Evolutionary conservation across 2,888 invertebrate genomes (phyloP).

Genomic region (Papilio protenor): DNA sequence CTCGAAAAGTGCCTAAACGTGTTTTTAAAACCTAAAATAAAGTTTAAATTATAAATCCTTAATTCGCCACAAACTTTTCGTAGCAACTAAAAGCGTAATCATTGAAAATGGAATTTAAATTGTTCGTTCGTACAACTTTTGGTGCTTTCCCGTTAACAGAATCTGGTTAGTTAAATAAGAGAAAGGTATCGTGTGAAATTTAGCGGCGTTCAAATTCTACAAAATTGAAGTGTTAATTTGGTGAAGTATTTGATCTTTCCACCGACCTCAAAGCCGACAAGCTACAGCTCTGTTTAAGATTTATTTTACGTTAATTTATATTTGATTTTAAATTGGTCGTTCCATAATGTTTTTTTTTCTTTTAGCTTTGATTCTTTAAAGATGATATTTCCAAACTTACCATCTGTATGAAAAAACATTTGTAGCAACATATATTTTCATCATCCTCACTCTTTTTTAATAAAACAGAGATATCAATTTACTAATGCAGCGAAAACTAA

Average conservation of each 20-base stretch:
- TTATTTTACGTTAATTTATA: background rate
- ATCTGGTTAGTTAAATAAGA: constrained; percentile 30
- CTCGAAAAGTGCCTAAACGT: background rate
- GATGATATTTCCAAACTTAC: too few species aligned
- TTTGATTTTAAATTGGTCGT: too few species aligned
- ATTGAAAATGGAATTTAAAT: constrained; percentile 29
- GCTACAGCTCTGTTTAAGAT: background rate
- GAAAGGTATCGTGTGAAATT: constrained; percentile 23
- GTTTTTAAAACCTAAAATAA: background rate
- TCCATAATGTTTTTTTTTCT: too few species aligned
- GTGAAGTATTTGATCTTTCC: constrained; percentile 22
- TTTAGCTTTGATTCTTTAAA: background rate
- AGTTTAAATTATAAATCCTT: constrained; percentile 10
- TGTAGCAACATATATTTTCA: too few species aligned
- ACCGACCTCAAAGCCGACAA: background rate
- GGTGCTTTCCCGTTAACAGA: constrained; percentile 7
- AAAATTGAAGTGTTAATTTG: constrained; percentile 35
- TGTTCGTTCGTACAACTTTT: constrained; percentile 19
- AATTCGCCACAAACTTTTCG: background rate
- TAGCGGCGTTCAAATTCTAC: background rate
- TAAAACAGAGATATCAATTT: background rate
- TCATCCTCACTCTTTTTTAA: too few species aligned
- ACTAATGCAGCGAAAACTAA: background rate
- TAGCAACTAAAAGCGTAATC: constrained; percentile 1
- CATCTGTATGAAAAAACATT: too few species aligned